Base-by-base conservation (phyloP, 2,797 vertebrate species). In the Melanotaenia trifasciata region DNA sequence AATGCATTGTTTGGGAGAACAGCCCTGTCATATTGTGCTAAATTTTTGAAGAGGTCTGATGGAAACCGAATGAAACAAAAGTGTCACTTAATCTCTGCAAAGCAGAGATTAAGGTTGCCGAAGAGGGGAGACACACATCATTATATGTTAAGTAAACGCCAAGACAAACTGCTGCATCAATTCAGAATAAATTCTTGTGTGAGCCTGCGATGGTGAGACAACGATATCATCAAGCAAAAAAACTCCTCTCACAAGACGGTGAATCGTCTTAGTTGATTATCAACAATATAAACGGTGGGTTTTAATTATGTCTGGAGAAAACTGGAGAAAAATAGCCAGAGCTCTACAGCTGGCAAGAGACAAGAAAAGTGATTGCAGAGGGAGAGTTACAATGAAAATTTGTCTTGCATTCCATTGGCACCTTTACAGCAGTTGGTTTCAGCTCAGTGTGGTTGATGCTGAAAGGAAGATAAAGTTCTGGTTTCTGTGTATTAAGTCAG, bases 201-300 rank as follows among this genome's bases (percentile, higher is more conserved):
- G 59, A 80, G 82, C 73, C 71, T 58, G 64, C 80, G 80, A 78
- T 58, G 67, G 76, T 65, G 76, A 16, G 24, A 80, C 75, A 74
- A 86, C 72, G 81, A 62, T 73, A 59, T 38, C 76, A 73, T 86
- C 67, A 67, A 71, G 45, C 5, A 58, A 71, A 78, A 80, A 83
- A 67, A 71, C 54, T 68, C 60, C 64, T 70, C 20, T 58, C 22
- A 13, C 64, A 73, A 87, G 82, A 81, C 81, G 10, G 83, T 87
- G 81, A 90, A 87, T 91, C 87, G 89, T 88, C 82, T 83, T 82
- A 90, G 88, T 86, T 88, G 84, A 88, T 64, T 58, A 87, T 90
- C 81, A 88, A 87, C 89, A 91, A 73, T 70, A 83, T 71, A 87
- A 90, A 86, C 80, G 79, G 69, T 83, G 65, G 80, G 86, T 67